These are phyloP conservation scores for Meloidogyne exigua DNA, from an alignment of 1,140 invertebrate genomes.

Conservation along the genomic window DNA sequence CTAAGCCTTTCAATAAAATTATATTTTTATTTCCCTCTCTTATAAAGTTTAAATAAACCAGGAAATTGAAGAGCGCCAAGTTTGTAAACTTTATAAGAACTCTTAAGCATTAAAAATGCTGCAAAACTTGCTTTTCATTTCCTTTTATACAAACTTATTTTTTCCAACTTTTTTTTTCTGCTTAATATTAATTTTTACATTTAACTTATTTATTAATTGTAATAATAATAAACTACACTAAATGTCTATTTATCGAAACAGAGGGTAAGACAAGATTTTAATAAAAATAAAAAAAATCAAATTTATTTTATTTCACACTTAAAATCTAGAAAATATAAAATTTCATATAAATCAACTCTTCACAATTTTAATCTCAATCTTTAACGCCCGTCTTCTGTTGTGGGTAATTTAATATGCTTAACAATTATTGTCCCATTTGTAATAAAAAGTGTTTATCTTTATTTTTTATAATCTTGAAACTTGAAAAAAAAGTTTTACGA, in stretches of 20 bases:
- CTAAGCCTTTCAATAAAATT: too few relatives aligned
- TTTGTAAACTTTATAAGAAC: neutral
- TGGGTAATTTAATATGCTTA: too few relatives aligned
- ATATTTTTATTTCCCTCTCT: neutral
- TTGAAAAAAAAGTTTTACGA: too few relatives aligned
- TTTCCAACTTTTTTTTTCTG: too few relatives aligned
- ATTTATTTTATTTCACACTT: neutral
- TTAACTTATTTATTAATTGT: too few relatives aligned
- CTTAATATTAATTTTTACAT: neutral
- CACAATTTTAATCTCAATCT: neutral
- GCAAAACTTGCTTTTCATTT: neutral
- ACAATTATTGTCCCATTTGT: too few relatives aligned
- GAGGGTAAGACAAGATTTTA: neutral
- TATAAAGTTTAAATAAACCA: neutral
- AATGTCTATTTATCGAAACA: neutral
- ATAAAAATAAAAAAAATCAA: too few relatives aligned
- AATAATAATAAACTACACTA: neutral
- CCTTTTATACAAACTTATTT: neutral
- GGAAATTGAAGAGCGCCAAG: neutral
- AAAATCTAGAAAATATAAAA: neutral
- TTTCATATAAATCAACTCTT: neutral
- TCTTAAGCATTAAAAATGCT: neutral
- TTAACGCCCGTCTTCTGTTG: too few relatives aligned
- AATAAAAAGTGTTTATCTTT: too few relatives aligned
- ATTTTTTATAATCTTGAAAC: too few relatives aligned